A percentile compares a stretch with the other conserved stretches of the same genome.
Conservation (phyloP, 2,113 vertebrate species). For the Suncus etruscus region DNA sequence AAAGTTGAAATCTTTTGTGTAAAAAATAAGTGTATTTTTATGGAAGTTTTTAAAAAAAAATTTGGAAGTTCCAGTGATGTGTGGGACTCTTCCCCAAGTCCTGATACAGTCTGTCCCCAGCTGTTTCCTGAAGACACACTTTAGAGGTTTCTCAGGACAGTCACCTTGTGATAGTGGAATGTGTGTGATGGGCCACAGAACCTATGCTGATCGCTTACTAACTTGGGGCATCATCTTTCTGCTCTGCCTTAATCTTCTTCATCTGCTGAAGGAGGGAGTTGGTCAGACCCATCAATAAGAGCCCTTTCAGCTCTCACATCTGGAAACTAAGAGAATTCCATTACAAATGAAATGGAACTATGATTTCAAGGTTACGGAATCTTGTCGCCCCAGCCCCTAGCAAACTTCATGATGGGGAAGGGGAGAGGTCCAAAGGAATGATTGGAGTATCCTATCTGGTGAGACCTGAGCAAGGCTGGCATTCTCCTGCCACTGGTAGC, state of each 20-base stretch:
- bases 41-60: neutral
- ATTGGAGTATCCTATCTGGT: neutral
- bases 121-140: neutral
- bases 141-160: neutral
- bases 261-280: slow-evolving; percentile 45
- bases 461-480: neutral
- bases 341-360: slow-evolving; percentile 47
- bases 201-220: neutral
- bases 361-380: slow-evolving; percentile 75
- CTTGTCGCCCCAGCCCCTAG: neutral
- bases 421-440: neutral
- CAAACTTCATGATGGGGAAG: neutral
- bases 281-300: slow-evolving; percentile 48
- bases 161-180: neutral
- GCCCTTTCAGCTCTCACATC: slow-evolving; percentile 62
- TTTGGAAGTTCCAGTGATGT: neutral
- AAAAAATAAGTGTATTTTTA: neutral
- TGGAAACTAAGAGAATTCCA: slow-evolving; percentile 62
- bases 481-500: no score
- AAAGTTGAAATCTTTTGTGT: neutral
- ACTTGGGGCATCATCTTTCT: neutral
- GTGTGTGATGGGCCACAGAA: no score
- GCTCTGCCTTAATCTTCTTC: neutral
- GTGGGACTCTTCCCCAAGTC: fast-evolving
- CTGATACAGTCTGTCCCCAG: neutral